A percentile compares a stretch with the other conserved stretches of the same genome.
phyloP scores from a whole-genome alignment of 2,797 vertebrate species.

The Remorina albescens region DNA sequence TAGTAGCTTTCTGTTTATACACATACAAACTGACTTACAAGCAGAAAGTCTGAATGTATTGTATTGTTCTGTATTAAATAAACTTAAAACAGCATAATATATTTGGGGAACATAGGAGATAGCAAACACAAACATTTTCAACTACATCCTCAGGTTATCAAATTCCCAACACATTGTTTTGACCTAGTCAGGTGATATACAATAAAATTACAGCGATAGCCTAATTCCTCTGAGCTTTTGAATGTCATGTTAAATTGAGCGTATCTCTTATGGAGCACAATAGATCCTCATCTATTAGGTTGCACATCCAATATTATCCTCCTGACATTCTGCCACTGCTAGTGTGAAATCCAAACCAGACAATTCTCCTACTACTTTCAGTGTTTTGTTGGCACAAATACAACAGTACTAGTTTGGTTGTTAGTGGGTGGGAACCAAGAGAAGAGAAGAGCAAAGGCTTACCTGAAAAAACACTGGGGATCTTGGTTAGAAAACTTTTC shows the following conservation, averaged over 20 bases:
- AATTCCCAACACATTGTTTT: too few relatives aligned
- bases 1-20: too few relatives aligned
- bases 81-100: too few relatives aligned
- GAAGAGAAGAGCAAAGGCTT: conserved; percentile 68
- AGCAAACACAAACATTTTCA: too few relatives aligned
- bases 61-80: too few relatives aligned
- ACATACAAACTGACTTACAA: too few relatives aligned
- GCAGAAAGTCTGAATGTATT: too few relatives aligned
- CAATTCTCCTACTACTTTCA: conserved; percentile 49
- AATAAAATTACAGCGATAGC: background rate
- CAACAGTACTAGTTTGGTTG: conserved; percentile 20
- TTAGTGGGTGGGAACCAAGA: conserved; percentile 49
- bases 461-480: conserved; percentile 98
- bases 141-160: too few relatives aligned
- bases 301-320: conserved; percentile 32
- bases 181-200: background rate
- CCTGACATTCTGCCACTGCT: conserved; percentile 41
- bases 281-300: conserved; percentile 17
- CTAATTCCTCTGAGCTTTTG: background rate
- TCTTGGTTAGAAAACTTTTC: conserved; percentile 99
- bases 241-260: conserved; percentile 16
- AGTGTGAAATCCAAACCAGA: conserved; percentile 52
- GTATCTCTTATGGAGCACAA: conserved; percentile 13
- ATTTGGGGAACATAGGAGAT: too few relatives aligned
- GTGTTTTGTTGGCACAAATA: conserved; percentile 53